Base-by-base conservation (phyloP, 2,888 invertebrate genomes). In the Diarsia mendica region DNA sequence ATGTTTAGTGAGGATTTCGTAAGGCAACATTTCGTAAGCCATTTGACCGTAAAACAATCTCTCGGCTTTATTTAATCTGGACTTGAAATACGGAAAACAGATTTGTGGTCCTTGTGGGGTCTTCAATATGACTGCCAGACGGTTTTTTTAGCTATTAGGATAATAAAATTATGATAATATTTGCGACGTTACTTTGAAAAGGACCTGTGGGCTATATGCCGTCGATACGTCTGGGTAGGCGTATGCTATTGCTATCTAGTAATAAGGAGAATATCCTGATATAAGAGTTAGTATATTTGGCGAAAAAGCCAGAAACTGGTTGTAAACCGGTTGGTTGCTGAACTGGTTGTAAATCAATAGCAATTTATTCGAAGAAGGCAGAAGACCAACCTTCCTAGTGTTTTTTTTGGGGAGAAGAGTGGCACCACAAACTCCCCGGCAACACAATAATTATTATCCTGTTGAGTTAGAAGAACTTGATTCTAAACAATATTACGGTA, bases 1-100 rank as follows among this genome's bases (percentile, higher is more conserved):
- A 70, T n/a, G 44, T 70, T 67, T 70, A 51, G 61, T 63, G 49
- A 72, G 15, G 18, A 68, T 79, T 79, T 66, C 60, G 20, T 68
- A 15, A 60, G 51, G n/a, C 20, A 49, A 51, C 23, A 72, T 55
- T 70, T 82, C 10, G 15, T 58, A 60, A 48, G 55, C 20, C 49
- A 53, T 58, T 70, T 39, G 15, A 51, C 60, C 20, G 15, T 49
- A 39, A 23, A 72, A 64, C 63, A 64, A 72, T 51, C 53, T 55
- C 28, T 11, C 18, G 13, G 6, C 23, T 39, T 33, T 58, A 20
- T 67, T 33, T 23, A 46, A 18, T 51, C 39, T 67, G 49, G 15
- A 51, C 2, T 33, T 48, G 4, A 10, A 60, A 48, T 48, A 53
- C 28, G 9, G 0, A 18, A 48, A 63, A 48, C 51, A n/a, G 23